A percentile compares a stretch with the other conserved stretches of the same genome.
These are phyloP conservation scores for Anisognathus igniventris DNA, from an alignment of 2,797 vertebrate species.

Conservation along the genomic window DNA sequence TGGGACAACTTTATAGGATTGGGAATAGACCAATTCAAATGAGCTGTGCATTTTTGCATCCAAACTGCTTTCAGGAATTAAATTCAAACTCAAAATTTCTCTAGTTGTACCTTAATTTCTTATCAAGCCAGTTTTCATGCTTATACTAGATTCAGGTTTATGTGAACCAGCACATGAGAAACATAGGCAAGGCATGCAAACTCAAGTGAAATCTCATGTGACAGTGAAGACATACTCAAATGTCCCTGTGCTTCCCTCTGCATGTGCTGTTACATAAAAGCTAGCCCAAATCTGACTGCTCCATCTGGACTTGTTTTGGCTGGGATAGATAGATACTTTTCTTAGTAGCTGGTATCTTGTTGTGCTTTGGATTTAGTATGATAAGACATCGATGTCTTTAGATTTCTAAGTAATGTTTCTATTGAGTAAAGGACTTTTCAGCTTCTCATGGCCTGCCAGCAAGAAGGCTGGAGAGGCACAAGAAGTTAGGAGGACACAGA, in stretches of 20 bases:
- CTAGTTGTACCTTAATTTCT: background rate
- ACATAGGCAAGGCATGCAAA: background rate
- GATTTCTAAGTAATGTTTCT: background rate
- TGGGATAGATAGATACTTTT: background rate
- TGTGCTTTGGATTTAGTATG: background rate
- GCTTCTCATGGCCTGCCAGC: background rate
- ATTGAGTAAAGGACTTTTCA: background rate
- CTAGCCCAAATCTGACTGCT: background rate
- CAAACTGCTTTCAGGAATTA: background rate
- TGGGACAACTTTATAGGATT: background rate
- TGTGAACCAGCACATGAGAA: background rate
- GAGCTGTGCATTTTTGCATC: background rate
- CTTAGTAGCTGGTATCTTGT: background rate
- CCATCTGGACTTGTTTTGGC: background rate
- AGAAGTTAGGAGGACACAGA: background rate
- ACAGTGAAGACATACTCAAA: background rate
- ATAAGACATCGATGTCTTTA: background rate
- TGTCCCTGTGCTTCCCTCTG: background rate
- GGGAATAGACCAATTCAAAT: background rate
- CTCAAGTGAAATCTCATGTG: background rate
- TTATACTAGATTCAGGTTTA: background rate
- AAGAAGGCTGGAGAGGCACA: background rate
- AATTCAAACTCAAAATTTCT: background rate
- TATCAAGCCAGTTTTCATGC: background rate
- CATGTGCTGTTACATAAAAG: background rate